Base-by-base conservation (phyloP, 2,113 vertebrate genomes). In the Scopus umbretta region DNA sequence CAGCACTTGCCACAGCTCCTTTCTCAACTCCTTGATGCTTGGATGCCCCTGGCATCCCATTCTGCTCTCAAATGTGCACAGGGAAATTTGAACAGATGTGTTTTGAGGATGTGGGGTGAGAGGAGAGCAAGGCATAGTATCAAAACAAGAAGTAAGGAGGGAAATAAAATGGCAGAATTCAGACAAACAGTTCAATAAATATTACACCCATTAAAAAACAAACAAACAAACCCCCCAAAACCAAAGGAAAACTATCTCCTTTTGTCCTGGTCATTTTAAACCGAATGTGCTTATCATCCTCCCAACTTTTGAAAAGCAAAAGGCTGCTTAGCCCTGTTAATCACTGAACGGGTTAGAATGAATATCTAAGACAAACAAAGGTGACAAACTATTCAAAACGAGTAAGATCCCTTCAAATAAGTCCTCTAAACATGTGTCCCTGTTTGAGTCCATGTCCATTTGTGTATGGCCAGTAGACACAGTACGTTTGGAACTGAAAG, bases 271-370 rank as follows among this genome's bases (percentile, higher is more conserved):
- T 85, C 62, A 73, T 91, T 94, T 96, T 92, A 56, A 86, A 70
- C 26, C 80, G 47, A 32, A 67, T 75, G 52, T 22, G 16, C 9
- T 76, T 83, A 30, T 74, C 38, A 36, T 63, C 18, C 19, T 50
- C 50, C 9, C 71, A 72, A 23, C 53, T 70, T 91, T 66, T 76
- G 68, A 95, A 97, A 95, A 96, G 43, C 52, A 94, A 73, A 93
- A 96, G 36, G 34, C 43, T 62, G 40, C 67, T 91, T 80, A 65
- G 43, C 76, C 23, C 47, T 87, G 50, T 87, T 86, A 92, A 62
- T 88, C 12, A 7, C 52, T 86, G 71, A 91, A 65, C 5, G 80
- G 43, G 14, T 66, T 83, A 50, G 30, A 74, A 63, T 80, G 13
- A 42, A 78, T 42, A 21, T 87, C 45, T 81, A 73, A 89, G 92